These are phyloP conservation scores for Erythrocercus mccallii DNA, from an alignment of 2,113 vertebrate genomes.

Conservation along the genomic window DNA sequence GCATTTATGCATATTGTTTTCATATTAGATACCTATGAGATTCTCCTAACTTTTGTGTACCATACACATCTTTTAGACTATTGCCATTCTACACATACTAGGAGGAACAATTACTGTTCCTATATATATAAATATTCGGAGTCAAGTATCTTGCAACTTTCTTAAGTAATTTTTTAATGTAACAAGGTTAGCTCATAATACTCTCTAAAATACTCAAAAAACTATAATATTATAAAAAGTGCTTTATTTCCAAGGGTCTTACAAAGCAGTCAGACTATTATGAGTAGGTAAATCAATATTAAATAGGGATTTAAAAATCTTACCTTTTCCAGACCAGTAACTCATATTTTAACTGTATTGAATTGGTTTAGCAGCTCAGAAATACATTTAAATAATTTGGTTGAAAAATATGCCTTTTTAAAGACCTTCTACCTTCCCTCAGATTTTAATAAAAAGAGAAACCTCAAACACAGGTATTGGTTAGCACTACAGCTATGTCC, in stretches of 20 bases:
- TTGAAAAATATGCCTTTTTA: background rate
- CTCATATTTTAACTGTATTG: background rate
- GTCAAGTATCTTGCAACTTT: background rate
- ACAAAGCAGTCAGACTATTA: background rate
- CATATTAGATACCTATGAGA: background rate
- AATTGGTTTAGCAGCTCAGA: background rate
- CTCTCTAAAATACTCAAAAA: background rate
- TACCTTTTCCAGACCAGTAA: background rate
- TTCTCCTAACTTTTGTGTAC: background rate
- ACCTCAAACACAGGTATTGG: background rate
- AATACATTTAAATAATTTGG: background rate
- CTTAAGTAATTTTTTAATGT: background rate
- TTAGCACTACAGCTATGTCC: background rate
- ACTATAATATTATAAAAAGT: background rate
- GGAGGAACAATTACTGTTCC: background rate
- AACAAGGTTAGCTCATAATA: background rate
- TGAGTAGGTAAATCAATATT: background rate
- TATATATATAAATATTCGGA: fast-evolving
- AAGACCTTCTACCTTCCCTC: background rate
- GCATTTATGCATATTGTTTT: background rate
- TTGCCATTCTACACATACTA: background rate
- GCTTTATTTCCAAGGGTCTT: background rate
- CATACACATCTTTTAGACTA: background rate
- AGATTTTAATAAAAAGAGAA: background rate
- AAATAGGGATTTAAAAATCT: background rate